A percentile compares a stretch with the other conserved stretches of the same genome.
Conservation (phyloP, 2,888 invertebrate genomes). For the Drosophila siamana region DNA sequence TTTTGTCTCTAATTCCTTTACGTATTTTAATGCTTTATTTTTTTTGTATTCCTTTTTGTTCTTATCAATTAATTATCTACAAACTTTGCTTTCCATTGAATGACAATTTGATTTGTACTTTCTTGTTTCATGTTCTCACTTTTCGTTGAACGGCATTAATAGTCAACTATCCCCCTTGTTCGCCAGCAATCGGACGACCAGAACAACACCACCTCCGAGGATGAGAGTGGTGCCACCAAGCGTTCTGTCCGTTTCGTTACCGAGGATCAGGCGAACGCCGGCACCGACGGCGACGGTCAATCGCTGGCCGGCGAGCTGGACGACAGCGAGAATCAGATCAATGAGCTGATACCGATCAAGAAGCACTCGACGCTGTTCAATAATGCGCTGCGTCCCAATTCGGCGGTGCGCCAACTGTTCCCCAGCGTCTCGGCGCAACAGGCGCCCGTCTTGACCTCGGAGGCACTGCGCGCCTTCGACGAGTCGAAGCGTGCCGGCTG, state of each 20-base stretch:
- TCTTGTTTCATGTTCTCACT: no score
- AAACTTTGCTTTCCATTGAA: no score
- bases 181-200: constrained; percentile 83
- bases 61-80: no score
- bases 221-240: constrained; percentile 86
- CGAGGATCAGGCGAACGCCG: constrained; percentile 80
- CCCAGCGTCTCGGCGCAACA: constrained; percentile 89
- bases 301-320: constrained; percentile 71
- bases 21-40: no score
- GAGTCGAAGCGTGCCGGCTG: constrained; percentile 87
- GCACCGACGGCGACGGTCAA: constrained; percentile 78
- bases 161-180: not conserved
- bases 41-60: no score
- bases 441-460: constrained; percentile 88
- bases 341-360: constrained; percentile 84
- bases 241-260: constrained; percentile 90
- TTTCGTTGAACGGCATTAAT: no score
- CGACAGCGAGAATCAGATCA: constrained; percentile 84
- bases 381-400: constrained; percentile 88
- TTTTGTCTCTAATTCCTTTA: no score
- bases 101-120: no score
- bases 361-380: constrained; percentile 85
- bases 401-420: constrained; percentile 93
- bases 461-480: constrained; percentile 90
- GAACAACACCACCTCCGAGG: constrained; percentile 84